These are phyloP conservation scores for Thelaira solivaga DNA, from an alignment of 2,888 invertebrate species.

Conservation along the genomic window DNA sequence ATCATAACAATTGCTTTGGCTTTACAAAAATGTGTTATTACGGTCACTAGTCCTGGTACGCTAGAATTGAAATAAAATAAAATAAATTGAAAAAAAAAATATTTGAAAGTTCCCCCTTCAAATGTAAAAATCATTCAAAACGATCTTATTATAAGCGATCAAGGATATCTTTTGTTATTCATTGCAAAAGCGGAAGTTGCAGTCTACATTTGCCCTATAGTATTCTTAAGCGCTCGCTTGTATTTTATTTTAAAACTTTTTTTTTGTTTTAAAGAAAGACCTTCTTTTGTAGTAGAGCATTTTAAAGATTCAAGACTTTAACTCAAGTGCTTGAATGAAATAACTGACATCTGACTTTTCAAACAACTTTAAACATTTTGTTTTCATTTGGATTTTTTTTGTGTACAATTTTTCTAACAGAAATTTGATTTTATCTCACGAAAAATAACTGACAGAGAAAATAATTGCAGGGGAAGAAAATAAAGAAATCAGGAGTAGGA, in stretches of 20 bases:
- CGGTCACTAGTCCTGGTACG: constrained; percentile 50
- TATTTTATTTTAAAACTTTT: constrained; percentile 5
- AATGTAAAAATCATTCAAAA: constrained; percentile 62
- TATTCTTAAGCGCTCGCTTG: neutral
- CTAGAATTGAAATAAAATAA: neutral
- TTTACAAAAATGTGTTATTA: constrained; percentile 34
- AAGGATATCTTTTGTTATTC: constrained; percentile 65
- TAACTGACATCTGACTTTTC: constrained; percentile 62
- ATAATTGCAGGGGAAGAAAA: neutral
- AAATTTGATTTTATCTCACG: constrained; percentile 49
- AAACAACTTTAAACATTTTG: constrained; percentile 10
- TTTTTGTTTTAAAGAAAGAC: constrained; percentile 2
- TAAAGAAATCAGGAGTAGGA: constrained; percentile 14
- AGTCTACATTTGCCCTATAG: constrained; percentile 50
- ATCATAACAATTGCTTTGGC: neutral
- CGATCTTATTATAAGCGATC: constrained; percentile 60
- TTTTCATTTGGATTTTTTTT: constrained; percentile 12
- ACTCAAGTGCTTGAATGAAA: constrained; percentile 41
- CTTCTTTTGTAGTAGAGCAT: constrained; percentile 36
- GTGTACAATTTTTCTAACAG: neutral
- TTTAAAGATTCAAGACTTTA: constrained; percentile 44
- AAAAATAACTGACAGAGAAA: constrained; percentile 26
- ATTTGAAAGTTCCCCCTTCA: constrained; percentile 49
- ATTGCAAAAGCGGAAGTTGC: constrained; percentile 64
- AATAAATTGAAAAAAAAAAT: neutral